Conservation (phyloP, 2,888 invertebrate species). For the Drosophila hamatofila region DNA sequence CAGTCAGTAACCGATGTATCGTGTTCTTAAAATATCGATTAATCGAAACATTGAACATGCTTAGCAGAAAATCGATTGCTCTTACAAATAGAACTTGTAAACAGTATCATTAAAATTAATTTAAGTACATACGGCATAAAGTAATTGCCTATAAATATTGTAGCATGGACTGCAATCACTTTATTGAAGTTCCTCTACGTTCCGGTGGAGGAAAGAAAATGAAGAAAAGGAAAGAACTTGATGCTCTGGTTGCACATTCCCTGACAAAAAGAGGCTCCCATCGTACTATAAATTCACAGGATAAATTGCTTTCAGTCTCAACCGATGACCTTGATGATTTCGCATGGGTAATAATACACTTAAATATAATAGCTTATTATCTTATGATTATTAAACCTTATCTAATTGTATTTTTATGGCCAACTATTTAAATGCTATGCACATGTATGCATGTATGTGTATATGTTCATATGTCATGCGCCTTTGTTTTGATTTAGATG, state of each 20-base stretch:
- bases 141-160: not conserved
- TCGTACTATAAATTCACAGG: conserved; percentile 84
- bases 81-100: conserved; percentile 13
- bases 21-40: not conserved
- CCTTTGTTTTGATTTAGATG: conserved; percentile 55
- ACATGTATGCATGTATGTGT: not conserved
- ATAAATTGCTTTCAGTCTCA: conserved; percentile 88
- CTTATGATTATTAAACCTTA: conserved; percentile 5
- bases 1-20: not conserved
- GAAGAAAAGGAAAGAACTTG: conserved; percentile 91
- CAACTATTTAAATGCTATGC: not conserved
- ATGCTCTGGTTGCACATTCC: conserved; percentile 88
- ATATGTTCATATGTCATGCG: conserved; percentile 7
- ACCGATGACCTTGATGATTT: conserved; percentile 88
- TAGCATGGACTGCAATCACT: conserved; percentile 87
- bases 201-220: conserved; percentile 89
- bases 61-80: conserved; percentile 6
- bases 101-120: conserved; percentile 5
- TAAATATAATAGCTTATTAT: conserved; percentile 13
- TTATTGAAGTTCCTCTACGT: conserved; percentile 88
- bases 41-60: not conserved
- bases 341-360: conserved; percentile 78
- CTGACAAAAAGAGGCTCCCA: conserved; percentile 79
- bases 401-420: conserved; percentile 10
- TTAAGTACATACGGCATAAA: not conserved